These are phyloP conservation scores for Spodoptera litura DNA, from an alignment of 1,140 invertebrate species.

Conservation along the genomic window DNA sequence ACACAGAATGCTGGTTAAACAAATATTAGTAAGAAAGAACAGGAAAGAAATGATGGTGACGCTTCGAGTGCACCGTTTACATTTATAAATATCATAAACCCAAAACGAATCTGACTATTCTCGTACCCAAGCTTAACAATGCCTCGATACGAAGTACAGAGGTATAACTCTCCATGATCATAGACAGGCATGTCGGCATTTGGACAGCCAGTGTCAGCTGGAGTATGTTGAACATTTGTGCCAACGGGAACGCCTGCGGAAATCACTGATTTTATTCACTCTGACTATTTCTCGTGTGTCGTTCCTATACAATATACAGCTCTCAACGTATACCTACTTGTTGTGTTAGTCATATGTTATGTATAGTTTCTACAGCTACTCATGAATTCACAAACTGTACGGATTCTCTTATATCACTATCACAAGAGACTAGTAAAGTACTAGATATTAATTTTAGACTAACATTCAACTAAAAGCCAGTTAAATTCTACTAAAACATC, in stretches of 20 bases:
- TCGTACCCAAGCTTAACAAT: conserved; percentile 77
- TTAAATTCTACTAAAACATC: not conserved
- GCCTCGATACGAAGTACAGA: conserved; percentile 73
- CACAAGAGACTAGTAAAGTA: not conserved
- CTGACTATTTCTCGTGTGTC: conserved; percentile 19
- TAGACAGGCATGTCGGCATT: conserved; percentile 90
- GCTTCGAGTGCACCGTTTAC: conserved; percentile 12
- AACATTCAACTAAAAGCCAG: not conserved
- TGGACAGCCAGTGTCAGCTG: conserved; percentile 87
- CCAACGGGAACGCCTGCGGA: conserved; percentile 83
- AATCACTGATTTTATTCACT: conserved; percentile 53
- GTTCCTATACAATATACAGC: not conserved
- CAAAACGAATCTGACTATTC: conserved; percentile 61
- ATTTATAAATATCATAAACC: conserved; percentile 47
- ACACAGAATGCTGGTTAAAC: conserved; percentile 29
- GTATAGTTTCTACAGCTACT: too few relatives aligned
- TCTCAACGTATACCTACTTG: too few relatives aligned
- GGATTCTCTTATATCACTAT: too few relatives aligned
- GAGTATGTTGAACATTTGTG: conserved; percentile 83
- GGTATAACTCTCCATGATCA: conserved; percentile 71
- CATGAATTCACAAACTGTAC: too few relatives aligned
- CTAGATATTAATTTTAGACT: not conserved
- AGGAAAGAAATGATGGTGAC: conserved; percentile 8
- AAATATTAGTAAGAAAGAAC: conserved; percentile 24
- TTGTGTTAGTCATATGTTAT: too few relatives aligned